Conservation (phyloP, 2,113 vertebrate species). For the Gopherus evgoodei region DNA sequence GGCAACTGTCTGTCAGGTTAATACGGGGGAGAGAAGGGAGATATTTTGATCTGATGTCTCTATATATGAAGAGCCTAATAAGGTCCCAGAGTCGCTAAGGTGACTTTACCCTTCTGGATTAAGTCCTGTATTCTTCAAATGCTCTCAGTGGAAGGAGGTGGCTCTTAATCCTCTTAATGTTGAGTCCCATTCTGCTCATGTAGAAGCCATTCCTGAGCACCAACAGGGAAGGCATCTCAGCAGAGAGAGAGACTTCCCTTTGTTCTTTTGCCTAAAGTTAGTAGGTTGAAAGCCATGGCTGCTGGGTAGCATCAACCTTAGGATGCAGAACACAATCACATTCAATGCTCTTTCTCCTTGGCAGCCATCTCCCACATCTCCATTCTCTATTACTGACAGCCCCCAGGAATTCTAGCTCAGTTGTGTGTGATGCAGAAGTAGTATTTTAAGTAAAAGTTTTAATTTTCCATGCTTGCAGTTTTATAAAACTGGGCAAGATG, state of each 20-base stretch:
- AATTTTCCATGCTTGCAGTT: not conserved
- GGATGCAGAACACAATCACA: not conserved
- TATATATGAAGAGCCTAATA: not conserved
- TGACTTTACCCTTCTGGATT: not conserved
- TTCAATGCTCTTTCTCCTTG: not conserved
- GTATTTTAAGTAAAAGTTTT: not conserved
- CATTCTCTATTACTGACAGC: not conserved
- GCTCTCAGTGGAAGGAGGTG: not conserved
- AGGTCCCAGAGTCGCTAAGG: not conserved
- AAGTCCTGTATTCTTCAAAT: not conserved
- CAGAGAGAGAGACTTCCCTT: not conserved
- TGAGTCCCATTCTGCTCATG: slow-evolving; percentile 1
- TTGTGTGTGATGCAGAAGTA: not conserved
- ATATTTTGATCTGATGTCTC: not conserved
- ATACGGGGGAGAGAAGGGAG: not conserved
- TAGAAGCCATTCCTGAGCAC: not conserved
- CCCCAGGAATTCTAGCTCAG: not conserved
- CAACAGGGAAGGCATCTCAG: not conserved
- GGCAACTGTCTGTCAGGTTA: not conserved
- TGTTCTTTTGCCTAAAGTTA: slow-evolving; percentile 5
- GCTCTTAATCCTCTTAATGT: not conserved
- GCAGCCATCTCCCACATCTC: not conserved
- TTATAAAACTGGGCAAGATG: not conserved
- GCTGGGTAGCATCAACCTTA: too few relatives aligned
- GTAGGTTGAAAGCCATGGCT: slow-evolving; percentile 13